Percentiles rank a stretch among this genome's conserved stretches.
Conservation (phyloP, 2,797 vertebrate genomes). For the Cichlasoma orientale region DNA sequence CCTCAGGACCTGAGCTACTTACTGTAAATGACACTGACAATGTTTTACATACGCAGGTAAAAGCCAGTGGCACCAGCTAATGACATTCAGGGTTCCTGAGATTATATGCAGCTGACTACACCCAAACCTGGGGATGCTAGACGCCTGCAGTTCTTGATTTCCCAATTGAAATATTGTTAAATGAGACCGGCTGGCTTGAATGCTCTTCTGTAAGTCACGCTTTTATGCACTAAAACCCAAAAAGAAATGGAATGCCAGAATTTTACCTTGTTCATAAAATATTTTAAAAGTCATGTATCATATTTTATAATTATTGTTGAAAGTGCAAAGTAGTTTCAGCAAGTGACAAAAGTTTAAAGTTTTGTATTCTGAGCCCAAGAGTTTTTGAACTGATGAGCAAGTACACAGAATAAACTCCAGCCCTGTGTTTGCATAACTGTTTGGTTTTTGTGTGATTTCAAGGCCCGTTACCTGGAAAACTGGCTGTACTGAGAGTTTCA, state of each 20-base stretch:
- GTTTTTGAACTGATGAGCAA: slow-evolving; percentile 2
- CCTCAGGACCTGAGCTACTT: not conserved
- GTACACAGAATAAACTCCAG: not conserved
- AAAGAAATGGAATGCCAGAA: not conserved
- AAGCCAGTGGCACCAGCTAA: not conserved
- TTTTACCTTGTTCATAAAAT: not conserved
- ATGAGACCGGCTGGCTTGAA: slow-evolving; percentile 6
- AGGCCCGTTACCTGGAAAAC: slow-evolving; percentile 36
- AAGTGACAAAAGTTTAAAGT: not conserved
- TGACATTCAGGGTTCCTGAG: not conserved
- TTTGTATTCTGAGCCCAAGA: not conserved
- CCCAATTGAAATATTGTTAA: slow-evolving; percentile 25
- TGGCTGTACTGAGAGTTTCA: slow-evolving; percentile 27
- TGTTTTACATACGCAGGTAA: slow-evolving; percentile 20
- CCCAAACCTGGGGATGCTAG: slow-evolving; percentile 7
- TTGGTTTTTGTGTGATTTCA: slow-evolving; percentile 23
- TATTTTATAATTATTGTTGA: not conserved
- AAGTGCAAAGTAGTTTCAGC: not conserved
- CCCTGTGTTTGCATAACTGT: slow-evolving; percentile 6
- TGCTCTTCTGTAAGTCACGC: not conserved
- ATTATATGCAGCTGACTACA: slow-evolving; percentile 6
- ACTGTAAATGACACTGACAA: slow-evolving; percentile 5
- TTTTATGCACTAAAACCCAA: not conserved
- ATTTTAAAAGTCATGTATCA: not conserved
- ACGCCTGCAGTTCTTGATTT: slow-evolving; percentile 50